Percentiles rank a stretch among this genome's conserved stretches.
phyloP scores from a whole-genome alignment of 2,797 vertebrate species.

The Linurgus olivaceus region DNA sequence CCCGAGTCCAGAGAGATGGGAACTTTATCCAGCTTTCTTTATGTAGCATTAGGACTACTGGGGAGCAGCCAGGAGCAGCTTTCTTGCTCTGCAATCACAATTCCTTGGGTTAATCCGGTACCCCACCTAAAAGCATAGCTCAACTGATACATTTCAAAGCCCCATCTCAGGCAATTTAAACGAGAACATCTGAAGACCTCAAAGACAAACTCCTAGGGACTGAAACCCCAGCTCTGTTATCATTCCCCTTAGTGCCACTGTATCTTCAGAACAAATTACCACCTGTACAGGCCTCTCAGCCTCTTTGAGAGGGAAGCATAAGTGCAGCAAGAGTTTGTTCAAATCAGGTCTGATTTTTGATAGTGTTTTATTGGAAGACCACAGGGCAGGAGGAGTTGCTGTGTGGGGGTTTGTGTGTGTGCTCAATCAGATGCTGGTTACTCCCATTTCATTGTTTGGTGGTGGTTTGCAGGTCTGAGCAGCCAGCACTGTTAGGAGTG shows the following conservation, averaged over 20 bases:
- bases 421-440: not conserved
- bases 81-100: not conserved
- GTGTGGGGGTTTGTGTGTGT: not conserved
- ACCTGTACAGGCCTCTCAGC: not conserved
- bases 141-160: not conserved
- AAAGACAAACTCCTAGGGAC: not conserved
- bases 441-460: not conserved
- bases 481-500: not conserved
- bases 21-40: not conserved
- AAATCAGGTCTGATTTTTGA: not conserved
- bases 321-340: not conserved
- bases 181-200: not conserved
- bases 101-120: not conserved
- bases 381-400: not conserved
- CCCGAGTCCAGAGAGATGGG: not conserved
- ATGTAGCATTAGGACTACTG: rapidly evolving
- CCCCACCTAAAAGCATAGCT: not conserved
- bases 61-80: not conserved
- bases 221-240: not conserved
- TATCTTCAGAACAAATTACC: not conserved
- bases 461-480: not conserved
- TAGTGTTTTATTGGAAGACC: not conserved
- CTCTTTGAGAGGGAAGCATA: not conserved
- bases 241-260: not conserved
- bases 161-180: not conserved